These are phyloP conservation scores for Antedon mediterranea DNA, from an alignment of 53 echinoderm and acorn worm species.

Conservation along the genomic window DNA sequence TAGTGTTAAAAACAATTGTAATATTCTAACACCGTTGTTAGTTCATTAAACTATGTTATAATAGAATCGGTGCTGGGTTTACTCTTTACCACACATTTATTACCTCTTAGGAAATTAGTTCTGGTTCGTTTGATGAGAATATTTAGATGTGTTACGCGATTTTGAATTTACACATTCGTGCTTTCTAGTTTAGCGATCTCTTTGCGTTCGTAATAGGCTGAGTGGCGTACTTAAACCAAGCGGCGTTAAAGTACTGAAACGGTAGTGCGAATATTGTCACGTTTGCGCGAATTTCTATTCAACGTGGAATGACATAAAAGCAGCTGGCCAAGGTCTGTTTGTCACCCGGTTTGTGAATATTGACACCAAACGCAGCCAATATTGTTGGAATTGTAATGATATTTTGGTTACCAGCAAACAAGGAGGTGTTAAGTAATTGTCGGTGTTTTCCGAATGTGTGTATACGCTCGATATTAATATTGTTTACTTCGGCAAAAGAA, in stretches of 20 bases:
- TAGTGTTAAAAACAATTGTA: background rate
- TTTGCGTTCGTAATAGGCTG: background rate
- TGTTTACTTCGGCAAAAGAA: background rate
- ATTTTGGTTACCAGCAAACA: background rate
- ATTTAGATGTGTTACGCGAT: background rate
- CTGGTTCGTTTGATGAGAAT: background rate
- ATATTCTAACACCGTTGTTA: background rate
- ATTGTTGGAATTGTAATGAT: background rate
- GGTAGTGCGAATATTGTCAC: background rate
- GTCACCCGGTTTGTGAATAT: background rate
- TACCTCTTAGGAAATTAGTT: background rate
- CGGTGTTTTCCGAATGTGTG: background rate
- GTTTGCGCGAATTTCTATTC: background rate
- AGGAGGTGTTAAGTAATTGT: background rate
- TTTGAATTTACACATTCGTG: background rate
- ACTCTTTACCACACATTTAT: background rate
- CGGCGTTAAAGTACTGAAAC: background rate
- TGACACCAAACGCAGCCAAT: background rate
- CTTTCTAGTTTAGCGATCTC: background rate
- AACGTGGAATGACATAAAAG: background rate
- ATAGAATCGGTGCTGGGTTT: background rate
- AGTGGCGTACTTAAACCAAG: background rate
- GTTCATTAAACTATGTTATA: background rate
- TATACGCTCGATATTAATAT: background rate
- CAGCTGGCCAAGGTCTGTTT: background rate